Evolutionary conservation across 2,797 vertebrate genomes (phyloP), one percentile per base, ranked within the genome.

Genomic region (Iguana delicatissima): DNA sequence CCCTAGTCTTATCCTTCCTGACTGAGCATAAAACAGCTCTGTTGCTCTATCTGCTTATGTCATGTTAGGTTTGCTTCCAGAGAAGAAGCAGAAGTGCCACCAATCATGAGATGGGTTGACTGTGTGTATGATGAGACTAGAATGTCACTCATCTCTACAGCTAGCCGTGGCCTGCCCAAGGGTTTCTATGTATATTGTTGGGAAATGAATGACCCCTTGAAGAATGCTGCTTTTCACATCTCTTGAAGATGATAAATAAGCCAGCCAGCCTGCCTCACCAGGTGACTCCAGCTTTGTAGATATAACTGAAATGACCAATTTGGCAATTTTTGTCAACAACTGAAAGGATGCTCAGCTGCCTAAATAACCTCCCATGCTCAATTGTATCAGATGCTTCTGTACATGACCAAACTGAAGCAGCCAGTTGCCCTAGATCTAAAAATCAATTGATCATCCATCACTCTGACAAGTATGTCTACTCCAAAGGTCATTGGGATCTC

Each of bases 371-470:
- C 62, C 46, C 8, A 79, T 77, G 52, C 1, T 76, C 55, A 67
- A 84, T 8, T 42, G 32, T 52, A 84, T 85, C 88, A 85, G 13
- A 46, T 50, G 74, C 74, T 79, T 59, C 59, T 67, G 73, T 67
- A 67, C 46, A 85, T 52, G 57, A 69, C 82, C 46, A 67, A 50
- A 64, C 72, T 84, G 59, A 89, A 84, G 26, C 50, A 67, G 38
- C 38, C 67, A 86, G 18, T 52, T 73, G 84, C n/a, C 84, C 84
- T 62, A 79, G 52, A 86, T 90, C 29, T 86, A 35, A 59, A 57
- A 46, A 80, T 59, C 64, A 38, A 80, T 52, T 81, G 50, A 90
- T 74, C 84, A 79, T 86, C 50, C 67, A 90, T 90, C 84, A 86
- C 55, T 81, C 89, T 86, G 84, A 81, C 84, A 82, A 86, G 24